phyloP scores from a whole-genome alignment of 2,888 invertebrate genomes.

The Protodeltote pygarga region DNA sequence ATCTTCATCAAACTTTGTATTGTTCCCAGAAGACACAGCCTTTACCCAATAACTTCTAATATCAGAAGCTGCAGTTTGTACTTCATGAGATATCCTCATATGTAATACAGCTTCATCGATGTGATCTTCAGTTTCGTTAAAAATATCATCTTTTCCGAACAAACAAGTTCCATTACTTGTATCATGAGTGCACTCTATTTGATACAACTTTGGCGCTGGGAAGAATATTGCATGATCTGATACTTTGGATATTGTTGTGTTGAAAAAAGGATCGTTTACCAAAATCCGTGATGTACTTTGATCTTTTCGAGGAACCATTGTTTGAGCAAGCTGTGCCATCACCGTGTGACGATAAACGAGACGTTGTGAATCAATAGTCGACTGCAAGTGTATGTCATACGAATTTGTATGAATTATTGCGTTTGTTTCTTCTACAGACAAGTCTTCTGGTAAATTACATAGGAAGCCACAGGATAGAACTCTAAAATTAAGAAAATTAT shows the following conservation, averaged over 20 bases:
- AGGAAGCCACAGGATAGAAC: slow-evolving; percentile 87
- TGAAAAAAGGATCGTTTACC: slow-evolving; percentile 86
- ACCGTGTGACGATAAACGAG: slow-evolving; percentile 78
- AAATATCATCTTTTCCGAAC: slow-evolving; percentile 69
- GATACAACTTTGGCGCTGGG: slow-evolving; percentile 86
- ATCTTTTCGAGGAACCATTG: slow-evolving; percentile 74
- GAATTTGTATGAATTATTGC: slow-evolving; percentile 80
- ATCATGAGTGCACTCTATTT: slow-evolving; percentile 68
- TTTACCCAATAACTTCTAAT: slow-evolving; percentile 70
- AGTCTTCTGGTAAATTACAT: slow-evolving; percentile 80
- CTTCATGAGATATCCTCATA: slow-evolving; percentile 70
- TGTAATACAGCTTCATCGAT: slow-evolving; percentile 59
- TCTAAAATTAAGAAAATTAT: slow-evolving; percentile 55
- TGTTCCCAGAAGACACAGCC: slow-evolving; percentile 63
- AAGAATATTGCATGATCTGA: slow-evolving; percentile 87
- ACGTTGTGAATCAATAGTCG: slow-evolving; percentile 66
- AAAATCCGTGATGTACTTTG: slow-evolving; percentile 85
- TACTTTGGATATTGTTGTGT: slow-evolving; percentile 86
- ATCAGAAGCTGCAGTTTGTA: slow-evolving; percentile 58
- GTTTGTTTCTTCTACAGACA: slow-evolving; percentile 75
- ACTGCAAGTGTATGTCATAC: slow-evolving; percentile 85
- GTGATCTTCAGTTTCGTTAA: slow-evolving; percentile 62
- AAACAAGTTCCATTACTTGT: slow-evolving; percentile 73
- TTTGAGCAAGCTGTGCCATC: slow-evolving; percentile 61
- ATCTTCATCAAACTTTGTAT: slow-evolving; percentile 60